Evolutionary conservation across 2,888 invertebrate species (phyloP), one percentile per base, ranked within the genome.

Genomic region (Epinotia ramella): DNA sequence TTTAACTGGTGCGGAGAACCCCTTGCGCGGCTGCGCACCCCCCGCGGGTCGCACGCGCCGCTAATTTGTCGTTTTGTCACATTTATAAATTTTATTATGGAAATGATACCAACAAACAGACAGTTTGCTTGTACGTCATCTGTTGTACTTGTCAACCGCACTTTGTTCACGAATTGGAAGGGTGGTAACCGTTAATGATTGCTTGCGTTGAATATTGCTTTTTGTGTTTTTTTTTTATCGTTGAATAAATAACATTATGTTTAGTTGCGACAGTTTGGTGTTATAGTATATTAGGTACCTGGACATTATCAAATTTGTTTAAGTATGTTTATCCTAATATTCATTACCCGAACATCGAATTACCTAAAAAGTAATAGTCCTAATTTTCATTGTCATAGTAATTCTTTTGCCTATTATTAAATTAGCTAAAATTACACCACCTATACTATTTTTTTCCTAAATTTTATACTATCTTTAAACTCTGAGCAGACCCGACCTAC

Each of bases 21-120:
- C 71, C 28, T 56, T 66, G 60, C 44, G 40, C 11, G 28, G 40
- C 80, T 78, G 78, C 77, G 70, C 80, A 73, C 80, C 83, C 87
- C 92, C 92, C 84, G 88, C 83, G 78, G 90, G 80, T 91, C 89
- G 88, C 91, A 90, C 91, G 90, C 92, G 90, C 86, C 88, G 84
- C 88, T 87, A 87, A 86, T 86, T 86, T 84, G 82, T 83, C 87
- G 84, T 90, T 89, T 89, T 88, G 88, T 88, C 87, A 87, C 85
- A 86, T 87, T 88, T 90, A 89, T 88, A 89, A 90, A 87, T 87
- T 86, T 88, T 81, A 86, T 87, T 84, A 84, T 81, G 79, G 82
- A 82, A 86, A 88, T 88, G 86, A 87, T 86, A 85, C 83, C 80
- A 80, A 79, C 79, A 85, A 86, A 86, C 92, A 91, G 86, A 89